A percentile compares a stretch with the other conserved stretches of the same genome.
These are phyloP conservation scores for Pachyrhynchus sulphureomaculatus DNA, from an alignment of 1,140 invertebrate genomes.

Conservation along the genomic window DNA sequence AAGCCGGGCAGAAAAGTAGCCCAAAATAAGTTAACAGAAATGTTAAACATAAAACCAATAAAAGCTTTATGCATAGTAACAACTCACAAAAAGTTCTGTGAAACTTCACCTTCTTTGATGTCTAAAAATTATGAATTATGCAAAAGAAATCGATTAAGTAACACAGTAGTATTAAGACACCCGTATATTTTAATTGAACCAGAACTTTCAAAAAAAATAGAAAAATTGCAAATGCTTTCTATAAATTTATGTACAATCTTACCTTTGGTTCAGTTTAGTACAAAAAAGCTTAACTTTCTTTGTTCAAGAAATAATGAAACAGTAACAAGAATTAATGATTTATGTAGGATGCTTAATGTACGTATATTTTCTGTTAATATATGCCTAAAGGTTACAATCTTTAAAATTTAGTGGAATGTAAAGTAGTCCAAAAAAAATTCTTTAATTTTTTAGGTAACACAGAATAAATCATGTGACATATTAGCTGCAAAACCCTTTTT, in stretches of 20 bases:
- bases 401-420: too few species aligned
- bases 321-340: slow-evolving; percentile 25
- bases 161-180: slow-evolving; percentile 34
- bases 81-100: background rate
- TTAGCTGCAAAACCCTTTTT: slow-evolving; percentile 38
- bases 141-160: slow-evolving; percentile 24
- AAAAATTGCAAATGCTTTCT: slow-evolving; percentile 31
- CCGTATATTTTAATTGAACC: slow-evolving; percentile 37
- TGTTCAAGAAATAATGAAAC: slow-evolving; percentile 17
- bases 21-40: too few species aligned
- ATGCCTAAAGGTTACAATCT: too few species aligned
- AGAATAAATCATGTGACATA: slow-evolving; percentile 26
- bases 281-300: slow-evolving; percentile 21
- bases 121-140: slow-evolving; percentile 35
- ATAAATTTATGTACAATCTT: slow-evolving; percentile 29
- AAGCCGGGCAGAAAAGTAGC: too few species aligned
- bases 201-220: slow-evolving; percentile 33
- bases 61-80: background rate
- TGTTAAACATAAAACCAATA: background rate
- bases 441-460: slow-evolving; percentile 32
- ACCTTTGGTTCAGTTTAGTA: slow-evolving; percentile 26
- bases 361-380: too few species aligned
- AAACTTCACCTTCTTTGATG: background rate
- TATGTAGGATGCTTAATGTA: background rate
- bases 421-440: too few species aligned